Evolutionary conservation across 2,888 invertebrate genomes (phyloP).

Genomic region (Brachycybe producta): DNA sequence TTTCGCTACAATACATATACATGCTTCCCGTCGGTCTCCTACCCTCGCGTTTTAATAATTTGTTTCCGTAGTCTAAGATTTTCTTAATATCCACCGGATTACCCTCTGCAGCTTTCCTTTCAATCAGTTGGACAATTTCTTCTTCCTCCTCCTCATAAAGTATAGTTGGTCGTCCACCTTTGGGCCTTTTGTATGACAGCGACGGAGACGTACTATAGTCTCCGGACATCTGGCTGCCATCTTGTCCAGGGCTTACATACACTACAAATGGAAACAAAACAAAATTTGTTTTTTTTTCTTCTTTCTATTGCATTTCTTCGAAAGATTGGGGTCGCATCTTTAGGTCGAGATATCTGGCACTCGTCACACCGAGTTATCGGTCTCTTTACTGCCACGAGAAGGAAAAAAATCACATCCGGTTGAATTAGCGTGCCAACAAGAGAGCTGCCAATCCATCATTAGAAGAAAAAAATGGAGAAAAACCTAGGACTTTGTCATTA

Average conservation of each 20-base stretch:
- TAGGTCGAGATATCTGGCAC: too few species aligned
- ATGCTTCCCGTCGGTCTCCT: slow-evolving; percentile 21
- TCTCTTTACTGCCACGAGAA: too few species aligned
- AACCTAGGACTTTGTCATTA: too few species aligned
- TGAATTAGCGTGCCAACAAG: too few species aligned
- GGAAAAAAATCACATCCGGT: too few species aligned
- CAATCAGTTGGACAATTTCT: slow-evolving; percentile 20
- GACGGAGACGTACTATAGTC: slow-evolving; percentile 15
- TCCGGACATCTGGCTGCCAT: slow-evolving; percentile 8
- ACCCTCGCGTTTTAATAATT: slow-evolving; percentile 19
- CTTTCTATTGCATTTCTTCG: too few species aligned
- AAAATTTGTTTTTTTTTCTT: too few species aligned
- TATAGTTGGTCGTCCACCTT: slow-evolving; percentile 22
- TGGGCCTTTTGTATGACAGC: slow-evolving; percentile 19
- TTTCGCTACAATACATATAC: slow-evolving; percentile 21
- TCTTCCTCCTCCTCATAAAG: slow-evolving; percentile 22
- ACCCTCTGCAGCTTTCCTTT: slow-evolving; percentile 18
- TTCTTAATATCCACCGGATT: slow-evolving; percentile 21
- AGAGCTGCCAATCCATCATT: too few species aligned
- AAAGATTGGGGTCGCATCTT: too few species aligned
- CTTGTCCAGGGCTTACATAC: slow-evolving; percentile 19
- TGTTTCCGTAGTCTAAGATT: slow-evolving; percentile 21
- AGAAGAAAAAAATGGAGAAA: too few species aligned
- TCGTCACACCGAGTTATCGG: too few species aligned
- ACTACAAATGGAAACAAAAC: slow-evolving; percentile 19